phyloP scores from a whole-genome alignment of 2,888 invertebrate species.

The Lepidochrysops patricia region DNA sequence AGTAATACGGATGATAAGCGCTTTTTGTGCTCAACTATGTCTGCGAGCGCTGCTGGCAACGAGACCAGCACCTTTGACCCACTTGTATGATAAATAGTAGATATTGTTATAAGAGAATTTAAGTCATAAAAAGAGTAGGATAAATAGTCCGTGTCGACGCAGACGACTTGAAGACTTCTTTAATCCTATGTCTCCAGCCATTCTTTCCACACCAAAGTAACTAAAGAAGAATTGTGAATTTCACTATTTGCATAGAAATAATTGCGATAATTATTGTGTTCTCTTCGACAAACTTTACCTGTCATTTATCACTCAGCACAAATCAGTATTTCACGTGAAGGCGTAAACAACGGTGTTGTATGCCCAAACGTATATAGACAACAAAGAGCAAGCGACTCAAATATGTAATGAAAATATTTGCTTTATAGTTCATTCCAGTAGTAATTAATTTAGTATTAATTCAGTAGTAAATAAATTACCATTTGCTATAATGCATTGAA shows the following conservation, averaged over 20 bases:
- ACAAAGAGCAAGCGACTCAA: background rate
- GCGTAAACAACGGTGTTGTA: slow-evolving; percentile 15
- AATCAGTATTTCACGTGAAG: slow-evolving; percentile 7
- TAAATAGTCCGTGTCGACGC: no score
- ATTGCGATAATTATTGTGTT: background rate
- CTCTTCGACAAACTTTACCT: background rate
- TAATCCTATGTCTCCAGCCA: no score
- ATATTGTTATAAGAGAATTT: background rate
- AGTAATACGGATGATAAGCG: slow-evolving; percentile 20
- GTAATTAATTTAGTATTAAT: background rate
- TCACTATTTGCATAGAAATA: no score
- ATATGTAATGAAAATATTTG: slow-evolving; percentile 4
- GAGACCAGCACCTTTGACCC: background rate
- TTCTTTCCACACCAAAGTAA: no score
- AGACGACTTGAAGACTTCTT: no score
- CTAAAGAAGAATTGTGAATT: no score
- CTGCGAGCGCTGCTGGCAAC: slow-evolving; percentile 2
- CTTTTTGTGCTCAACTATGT: slow-evolving; percentile 11
- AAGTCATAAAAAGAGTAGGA: background rate
- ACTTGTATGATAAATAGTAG: background rate
- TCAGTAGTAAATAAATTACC: no score
- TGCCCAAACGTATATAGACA: slow-evolving; percentile 1
- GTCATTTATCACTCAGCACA: background rate
- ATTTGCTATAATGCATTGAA: no score
- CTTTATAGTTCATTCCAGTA: background rate